A percentile compares a stretch with the other conserved stretches of the same genome.
phyloP scores from a whole-genome alignment of 2,113 vertebrate genomes.

The Gulo gulo region DNA sequence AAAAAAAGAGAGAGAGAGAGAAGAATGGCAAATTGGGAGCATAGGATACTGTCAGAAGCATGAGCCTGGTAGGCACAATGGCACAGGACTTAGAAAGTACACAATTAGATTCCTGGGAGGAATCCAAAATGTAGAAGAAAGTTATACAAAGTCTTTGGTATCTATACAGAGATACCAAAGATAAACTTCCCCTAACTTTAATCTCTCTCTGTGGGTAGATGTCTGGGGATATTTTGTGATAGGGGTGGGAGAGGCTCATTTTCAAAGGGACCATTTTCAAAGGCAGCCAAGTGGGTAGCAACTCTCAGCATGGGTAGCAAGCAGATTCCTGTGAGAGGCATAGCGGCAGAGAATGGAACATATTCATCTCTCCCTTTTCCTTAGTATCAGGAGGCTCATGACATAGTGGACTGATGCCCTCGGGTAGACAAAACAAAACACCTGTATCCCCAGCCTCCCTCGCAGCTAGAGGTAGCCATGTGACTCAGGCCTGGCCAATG shows the following conservation, averaged over 20 bases:
- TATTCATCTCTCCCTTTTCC: not conserved
- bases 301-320: not conserved
- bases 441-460: not conserved
- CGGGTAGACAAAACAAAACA: not conserved
- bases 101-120: not conserved
- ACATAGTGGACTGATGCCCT: not conserved
- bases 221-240: not conserved
- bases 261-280: not conserved
- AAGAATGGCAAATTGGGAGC: not conserved
- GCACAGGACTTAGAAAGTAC: not conserved
- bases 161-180: not conserved
- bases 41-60: not conserved
- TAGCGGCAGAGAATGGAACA: not conserved
- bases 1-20: no score
- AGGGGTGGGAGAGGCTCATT: not conserved
- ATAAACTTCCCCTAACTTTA: not conserved
- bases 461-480: not conserved
- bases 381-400: not conserved
- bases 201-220: not conserved
- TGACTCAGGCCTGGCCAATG: not conserved
- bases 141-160: not conserved
- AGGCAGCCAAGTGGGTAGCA: not conserved
- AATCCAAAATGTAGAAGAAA: not conserved
- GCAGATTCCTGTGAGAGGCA: not conserved
- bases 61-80: not conserved